Conservation (phyloP, 2,888 invertebrate genomes). For the Hydriomena furcata region DNA sequence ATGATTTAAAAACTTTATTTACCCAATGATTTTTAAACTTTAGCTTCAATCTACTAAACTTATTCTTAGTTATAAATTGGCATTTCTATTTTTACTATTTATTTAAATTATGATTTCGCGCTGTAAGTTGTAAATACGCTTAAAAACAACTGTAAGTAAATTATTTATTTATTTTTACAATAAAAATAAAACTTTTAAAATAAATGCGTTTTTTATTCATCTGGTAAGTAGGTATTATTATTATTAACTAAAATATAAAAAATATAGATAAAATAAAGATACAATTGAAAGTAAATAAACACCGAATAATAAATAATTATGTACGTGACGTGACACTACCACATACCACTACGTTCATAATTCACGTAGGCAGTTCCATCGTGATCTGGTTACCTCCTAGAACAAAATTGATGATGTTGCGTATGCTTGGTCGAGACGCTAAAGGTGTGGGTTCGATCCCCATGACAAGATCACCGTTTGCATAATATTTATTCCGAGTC, state of each 20-base stretch:
- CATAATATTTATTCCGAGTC: no score
- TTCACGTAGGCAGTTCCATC: background rate
- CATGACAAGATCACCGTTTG: background rate
- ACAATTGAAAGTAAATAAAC: background rate
- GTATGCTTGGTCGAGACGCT: no score
- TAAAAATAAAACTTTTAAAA: constrained; percentile 45
- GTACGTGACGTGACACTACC: background rate
- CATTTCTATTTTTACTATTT: constrained; percentile 37
- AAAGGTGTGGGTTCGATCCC: no score
- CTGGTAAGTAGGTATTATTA: no score
- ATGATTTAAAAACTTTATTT: no score
- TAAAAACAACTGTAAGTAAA: constrained; percentile 71
- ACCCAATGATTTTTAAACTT: no score
- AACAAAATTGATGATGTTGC: background rate
- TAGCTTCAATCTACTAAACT: background rate
- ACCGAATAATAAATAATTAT: no score
- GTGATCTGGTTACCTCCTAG: background rate
- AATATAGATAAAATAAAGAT: background rate
- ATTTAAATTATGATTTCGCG: constrained; percentile 40
- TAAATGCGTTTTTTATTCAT: constrained; percentile 15
- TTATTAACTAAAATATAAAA: background rate
- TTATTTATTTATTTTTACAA: constrained; percentile 78
- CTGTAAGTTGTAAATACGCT: constrained; percentile 78
- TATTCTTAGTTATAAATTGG: constrained; percentile 21
- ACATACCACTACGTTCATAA: background rate